A percentile compares a stretch with the other conserved stretches of the same genome.
These are phyloP conservation scores for Cladorhizidae sp. DNA, from an alignment of 37 sponge, comb jelly and placozoan species.

Conservation along the genomic window DNA sequence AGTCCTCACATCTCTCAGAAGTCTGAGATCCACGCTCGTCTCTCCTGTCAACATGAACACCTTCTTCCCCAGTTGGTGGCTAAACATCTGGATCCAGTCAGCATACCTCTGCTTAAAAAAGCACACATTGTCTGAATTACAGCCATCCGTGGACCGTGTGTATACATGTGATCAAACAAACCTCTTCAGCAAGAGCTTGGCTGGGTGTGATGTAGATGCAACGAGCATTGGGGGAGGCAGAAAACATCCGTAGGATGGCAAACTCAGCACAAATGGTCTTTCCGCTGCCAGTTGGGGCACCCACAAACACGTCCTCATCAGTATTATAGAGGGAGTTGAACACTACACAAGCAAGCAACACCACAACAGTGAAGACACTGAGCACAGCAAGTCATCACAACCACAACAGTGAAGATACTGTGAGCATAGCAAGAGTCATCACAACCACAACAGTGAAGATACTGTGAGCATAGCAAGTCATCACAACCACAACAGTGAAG, in stretches of 20 bases:
- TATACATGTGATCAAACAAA: not conserved
- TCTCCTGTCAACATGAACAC: slow-evolving; percentile 96
- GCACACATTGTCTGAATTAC: not conserved
- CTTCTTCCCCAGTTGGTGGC: slow-evolving; percentile 77
- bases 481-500: no score
- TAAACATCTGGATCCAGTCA: slow-evolving; percentile 91
- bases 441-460: no score
- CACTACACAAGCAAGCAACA: slow-evolving; percentile 51
- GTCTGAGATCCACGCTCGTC: slow-evolving; percentile 88
- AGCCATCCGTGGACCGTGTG: not conserved
- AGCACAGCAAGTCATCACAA: no score
- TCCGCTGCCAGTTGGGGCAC: slow-evolving; percentile 97
- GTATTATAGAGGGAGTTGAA: slow-evolving; percentile 97
- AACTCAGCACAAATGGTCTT: slow-evolving; percentile 99
- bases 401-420: no score
- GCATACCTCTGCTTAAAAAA: slow-evolving; percentile 69
- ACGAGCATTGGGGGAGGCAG: slow-evolving; percentile 58
- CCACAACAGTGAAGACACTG: not conserved
- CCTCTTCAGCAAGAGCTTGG: slow-evolving; percentile 87
- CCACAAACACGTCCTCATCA: slow-evolving; percentile 97
- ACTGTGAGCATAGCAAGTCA: no score
- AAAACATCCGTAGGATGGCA: slow-evolving; percentile 88
- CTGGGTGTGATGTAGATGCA: slow-evolving; percentile 95
- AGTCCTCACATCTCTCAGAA: slow-evolving; percentile 76
- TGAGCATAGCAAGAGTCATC: no score